These are phyloP conservation scores for Jacana jacana DNA, from an alignment of 2,113 vertebrate species.

Conservation along the genomic window DNA sequence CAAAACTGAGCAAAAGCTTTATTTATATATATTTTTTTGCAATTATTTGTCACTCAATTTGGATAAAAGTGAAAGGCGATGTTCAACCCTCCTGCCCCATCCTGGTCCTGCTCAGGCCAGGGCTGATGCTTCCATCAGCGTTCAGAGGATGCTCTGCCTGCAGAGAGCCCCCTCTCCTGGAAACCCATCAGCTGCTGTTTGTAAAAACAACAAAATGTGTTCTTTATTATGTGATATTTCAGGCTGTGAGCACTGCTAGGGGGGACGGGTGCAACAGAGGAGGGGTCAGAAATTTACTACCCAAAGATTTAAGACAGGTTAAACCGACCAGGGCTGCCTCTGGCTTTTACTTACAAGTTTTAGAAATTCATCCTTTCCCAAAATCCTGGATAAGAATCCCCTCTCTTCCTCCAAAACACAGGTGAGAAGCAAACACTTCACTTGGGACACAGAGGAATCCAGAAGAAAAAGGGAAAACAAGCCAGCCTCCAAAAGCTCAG, in stretches of 20 bases:
- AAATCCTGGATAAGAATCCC: not conserved
- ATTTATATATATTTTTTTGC: not conserved
- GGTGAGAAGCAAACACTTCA: not conserved
- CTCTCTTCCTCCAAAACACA: not conserved
- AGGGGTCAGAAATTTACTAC: not conserved
- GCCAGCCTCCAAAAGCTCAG: not conserved
- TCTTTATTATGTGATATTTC: not conserved
- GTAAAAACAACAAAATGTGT: not conserved
- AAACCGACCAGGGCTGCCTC: not conserved
- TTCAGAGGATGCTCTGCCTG: not conserved
- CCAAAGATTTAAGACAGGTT: not conserved
- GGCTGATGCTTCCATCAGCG: not conserved
- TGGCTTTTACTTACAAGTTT: not conserved
- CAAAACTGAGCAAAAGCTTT: not conserved
- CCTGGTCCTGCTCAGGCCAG: not conserved
- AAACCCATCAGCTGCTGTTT: not conserved
- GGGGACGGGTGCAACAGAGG: accelerated
- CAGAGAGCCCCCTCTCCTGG: not conserved
- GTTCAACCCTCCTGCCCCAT: accelerated
- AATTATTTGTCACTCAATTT: not conserved
- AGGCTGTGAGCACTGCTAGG: not conserved
- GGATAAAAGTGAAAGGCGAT: not conserved
- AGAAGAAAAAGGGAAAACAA: not conserved
- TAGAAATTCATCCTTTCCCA: not conserved
- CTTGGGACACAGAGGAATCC: not conserved